phyloP scores from a whole-genome alignment of 2,888 invertebrate species.

The Cosmopolites sordidus region DNA sequence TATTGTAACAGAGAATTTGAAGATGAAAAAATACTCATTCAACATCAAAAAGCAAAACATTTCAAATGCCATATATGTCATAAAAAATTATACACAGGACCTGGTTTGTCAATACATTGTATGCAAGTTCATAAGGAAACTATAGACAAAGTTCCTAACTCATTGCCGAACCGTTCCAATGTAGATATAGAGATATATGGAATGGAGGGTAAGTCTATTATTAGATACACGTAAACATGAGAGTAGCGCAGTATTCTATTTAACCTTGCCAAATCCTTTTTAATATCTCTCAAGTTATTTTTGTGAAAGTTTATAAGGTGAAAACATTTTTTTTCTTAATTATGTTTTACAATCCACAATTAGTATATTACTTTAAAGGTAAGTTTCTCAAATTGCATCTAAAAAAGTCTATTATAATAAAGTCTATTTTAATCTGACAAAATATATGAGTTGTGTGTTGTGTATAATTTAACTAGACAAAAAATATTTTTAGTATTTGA shows the following conservation, averaged over 20 bases:
- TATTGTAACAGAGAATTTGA: constrained; percentile 99
- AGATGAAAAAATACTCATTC: constrained; percentile 98
- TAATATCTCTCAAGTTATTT: constrained; percentile 9
- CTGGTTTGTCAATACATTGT: constrained; percentile 97
- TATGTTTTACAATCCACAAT: constrained; percentile 23
- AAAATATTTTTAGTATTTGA: too few species aligned
- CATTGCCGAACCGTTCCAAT: constrained; percentile 93
- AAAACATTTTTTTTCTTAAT: background rate
- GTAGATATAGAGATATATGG: constrained; percentile 99
- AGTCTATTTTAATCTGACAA: too few species aligned
- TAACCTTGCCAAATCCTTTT: constrained; percentile 20
- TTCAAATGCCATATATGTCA: constrained; percentile 99
- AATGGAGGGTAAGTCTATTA: constrained; percentile 79
- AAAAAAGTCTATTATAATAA: too few species aligned
- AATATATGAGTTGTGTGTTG: too few species aligned
- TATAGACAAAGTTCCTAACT: constrained; percentile 99
- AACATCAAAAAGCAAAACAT: constrained; percentile 99
- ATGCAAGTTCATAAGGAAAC: constrained; percentile 99
- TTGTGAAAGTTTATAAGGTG: constrained; percentile 1
- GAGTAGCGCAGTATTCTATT: constrained; percentile 18
- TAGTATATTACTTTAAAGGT: constrained; percentile 22
- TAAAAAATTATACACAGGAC: constrained; percentile 97
- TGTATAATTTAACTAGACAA: too few species aligned
- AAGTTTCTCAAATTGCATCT: too few species aligned
- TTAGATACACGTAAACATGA: constrained; percentile 30